phyloP scores from a whole-genome alignment of 2,797 vertebrate genomes.

The Neopelma chrysocephalum region DNA sequence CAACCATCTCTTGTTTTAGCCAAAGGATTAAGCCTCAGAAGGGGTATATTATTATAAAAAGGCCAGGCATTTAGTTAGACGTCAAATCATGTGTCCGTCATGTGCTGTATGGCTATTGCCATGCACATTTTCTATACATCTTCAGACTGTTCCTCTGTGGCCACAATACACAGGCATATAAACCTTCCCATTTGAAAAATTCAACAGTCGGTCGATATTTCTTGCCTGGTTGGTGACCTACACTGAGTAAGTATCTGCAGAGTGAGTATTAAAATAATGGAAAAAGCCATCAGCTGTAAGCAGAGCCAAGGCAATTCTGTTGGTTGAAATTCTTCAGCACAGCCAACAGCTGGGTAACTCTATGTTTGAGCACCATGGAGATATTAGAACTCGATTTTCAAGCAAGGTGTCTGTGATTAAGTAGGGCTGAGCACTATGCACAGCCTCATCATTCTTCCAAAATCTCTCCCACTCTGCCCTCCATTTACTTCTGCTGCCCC shows the following conservation, averaged over 20 bases:
- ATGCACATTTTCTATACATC: neutral
- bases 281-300: conserved; percentile 39
- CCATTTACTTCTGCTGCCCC: conserved; percentile 48
- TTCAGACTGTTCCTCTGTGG: neutral
- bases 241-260: neutral
- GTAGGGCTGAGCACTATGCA: conserved; percentile 4
- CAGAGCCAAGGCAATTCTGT: conserved; percentile 25
- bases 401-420: conserved; percentile 47
- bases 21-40: neutral
- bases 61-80: neutral
- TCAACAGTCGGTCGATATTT: neutral
- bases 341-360: neutral
- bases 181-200: conserved; percentile 17
- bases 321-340: conserved; percentile 25
- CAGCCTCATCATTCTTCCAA: conserved; percentile 46
- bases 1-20: neutral
- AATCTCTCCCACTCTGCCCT: conserved; percentile 47
- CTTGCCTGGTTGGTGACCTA: neutral
- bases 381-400: conserved; percentile 13
- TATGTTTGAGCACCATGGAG: conserved; percentile 35
- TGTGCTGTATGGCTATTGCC: neutral
- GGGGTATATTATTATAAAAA: neutral
- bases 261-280: conserved; percentile 32
- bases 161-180: neutral
- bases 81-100: neutral